Base-by-base conservation (phyloP, 2,113 vertebrate genomes). In the Podocnemis expansa region DNA sequence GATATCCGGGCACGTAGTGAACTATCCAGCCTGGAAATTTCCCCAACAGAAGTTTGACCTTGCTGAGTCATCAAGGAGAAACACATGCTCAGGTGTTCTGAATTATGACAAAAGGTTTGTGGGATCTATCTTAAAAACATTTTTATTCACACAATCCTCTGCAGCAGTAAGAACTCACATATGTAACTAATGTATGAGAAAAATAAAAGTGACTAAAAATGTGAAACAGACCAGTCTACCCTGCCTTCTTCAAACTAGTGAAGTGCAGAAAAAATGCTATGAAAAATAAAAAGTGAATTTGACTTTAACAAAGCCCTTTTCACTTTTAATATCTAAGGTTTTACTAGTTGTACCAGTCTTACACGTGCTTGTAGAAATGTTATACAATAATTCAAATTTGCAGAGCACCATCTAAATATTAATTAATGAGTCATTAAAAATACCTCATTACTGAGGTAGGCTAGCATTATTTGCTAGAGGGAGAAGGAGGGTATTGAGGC, bases 91-190 rank as follows among this genome's bases (percentile, higher is more conserved):
- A 52, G 51, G 16, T 52, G 51, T 52, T 16, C 14, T 52, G 51
- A 16, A 52, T 52, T 52, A 16, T 52, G 84, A 76, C 38, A 84
- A 85, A 89, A 95, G 58, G 38, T 85, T 63, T 43, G n/a, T 2
- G 81, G 88, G 25, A 84, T 96, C 95, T 87, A 81, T 78, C 80
- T 80, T 84, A 94, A 90, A 38, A 81, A 29, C 51, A 92, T 93
- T 89, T 87, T 87, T 82, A 67, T 91, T 95, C 56, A 63, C 93
- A 43, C 29, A 89, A 94, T 78, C 60, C 52, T 89, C 6, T 2
- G 83, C 38, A 94, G 88, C 19, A 90, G 63, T 89, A 58, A 89
- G 84, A 75, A 88, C 11, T 10, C 41, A 86, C 73, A 83, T 93
- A 58, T 94, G 25, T n/a, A 22, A 82, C 79, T 90, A 90, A 82